Base-by-base conservation (phyloP, 2,113 vertebrate species). In the Rutilus rutilus region DNA sequence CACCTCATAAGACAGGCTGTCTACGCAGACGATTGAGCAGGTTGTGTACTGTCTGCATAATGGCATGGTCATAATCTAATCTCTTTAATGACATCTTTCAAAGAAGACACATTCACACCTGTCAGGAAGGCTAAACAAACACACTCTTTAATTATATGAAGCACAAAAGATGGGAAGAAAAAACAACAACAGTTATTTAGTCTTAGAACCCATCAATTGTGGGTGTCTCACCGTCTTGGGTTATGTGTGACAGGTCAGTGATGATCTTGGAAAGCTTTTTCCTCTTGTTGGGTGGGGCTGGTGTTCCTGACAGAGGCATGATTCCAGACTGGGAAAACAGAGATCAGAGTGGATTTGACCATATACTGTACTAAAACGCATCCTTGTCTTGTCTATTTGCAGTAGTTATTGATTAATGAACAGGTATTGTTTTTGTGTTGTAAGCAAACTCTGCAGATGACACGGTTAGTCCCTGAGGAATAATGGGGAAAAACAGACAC, bases 291-390 rank as follows among this genome's bases (percentile, higher is more conserved):
- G 96, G 94, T 81, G 97, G 97, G 87, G 97, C 97, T 62, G 97
- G 97, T 89, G 95, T 99, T 96, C 96, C 96, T 89, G 96, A 95
- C 88, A 97, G 94, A 76, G 98, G 97, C 98, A 98, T 99, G 93
- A 84, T 94, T 94, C 90, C 85, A 92, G 90, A 83, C 87, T 86
- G 87, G 42, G 64, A 76, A 84, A 79, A 82, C 27, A 89, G n/a
- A 92, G 27, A 50, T 54, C 14, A 87, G 79, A 78, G 21, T 42
- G 52, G 9, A 19, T 27, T 15, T 75, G 27, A 59, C 14, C 0
- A 60, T 5, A 60, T 10, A 27, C n/a, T n/a, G n/a, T n/a, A n/a
- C 3, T 3, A 19, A 62, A 25, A 27, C 27, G 2, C 27, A 21
- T 4, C 23, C 4, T 6, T 7, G 73, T 30, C 10, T 45, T 17